Percentiles rank a stretch among this genome's conserved stretches.
phyloP scores from a whole-genome alignment of 2,888 invertebrate genomes.

The Perdita meconis region DNA sequence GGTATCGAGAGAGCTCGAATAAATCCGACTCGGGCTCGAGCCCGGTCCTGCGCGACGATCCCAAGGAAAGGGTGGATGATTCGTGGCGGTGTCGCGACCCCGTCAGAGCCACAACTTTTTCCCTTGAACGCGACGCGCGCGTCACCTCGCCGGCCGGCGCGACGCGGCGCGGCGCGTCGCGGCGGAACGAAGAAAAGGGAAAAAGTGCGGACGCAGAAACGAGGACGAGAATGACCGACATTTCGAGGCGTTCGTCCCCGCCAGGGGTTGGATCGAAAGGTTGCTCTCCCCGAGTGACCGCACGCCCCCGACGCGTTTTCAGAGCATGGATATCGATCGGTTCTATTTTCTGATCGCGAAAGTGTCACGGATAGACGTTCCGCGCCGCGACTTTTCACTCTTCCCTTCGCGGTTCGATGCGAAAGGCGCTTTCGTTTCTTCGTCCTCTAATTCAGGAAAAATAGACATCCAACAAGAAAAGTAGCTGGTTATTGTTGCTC shows the following conservation, averaged over 20 bases:
- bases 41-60: not conserved
- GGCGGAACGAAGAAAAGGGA: not conserved
- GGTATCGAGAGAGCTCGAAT: conserved; percentile 37
- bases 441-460: conserved; percentile 26
- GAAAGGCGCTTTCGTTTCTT: conserved; percentile 35
- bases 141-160: no score
- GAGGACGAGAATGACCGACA: conserved; percentile 29
- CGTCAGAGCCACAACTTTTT: not conserved
- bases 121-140: not conserved
- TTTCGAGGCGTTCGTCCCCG: conserved; percentile 12
- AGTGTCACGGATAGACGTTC: conserved; percentile 53
- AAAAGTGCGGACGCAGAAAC: conserved; percentile 11
- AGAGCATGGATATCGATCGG: conserved; percentile 46
- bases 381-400: conserved; percentile 18
- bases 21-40: conserved; percentile 29
- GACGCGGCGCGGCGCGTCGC: not conserved
- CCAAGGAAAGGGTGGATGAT: conserved; percentile 21
- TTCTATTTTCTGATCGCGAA: conserved; percentile 53
- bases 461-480: no score
- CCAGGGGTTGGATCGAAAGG: conserved; percentile 50
- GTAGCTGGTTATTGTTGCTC: no score
- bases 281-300: conserved; percentile 51
- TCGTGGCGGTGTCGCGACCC: conserved; percentile 24
- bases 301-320: conserved; percentile 54
- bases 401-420: not conserved